Evolutionary conservation across 2,888 invertebrate genomes (phyloP).

Genomic region (Thereva nobilitata): DNA sequence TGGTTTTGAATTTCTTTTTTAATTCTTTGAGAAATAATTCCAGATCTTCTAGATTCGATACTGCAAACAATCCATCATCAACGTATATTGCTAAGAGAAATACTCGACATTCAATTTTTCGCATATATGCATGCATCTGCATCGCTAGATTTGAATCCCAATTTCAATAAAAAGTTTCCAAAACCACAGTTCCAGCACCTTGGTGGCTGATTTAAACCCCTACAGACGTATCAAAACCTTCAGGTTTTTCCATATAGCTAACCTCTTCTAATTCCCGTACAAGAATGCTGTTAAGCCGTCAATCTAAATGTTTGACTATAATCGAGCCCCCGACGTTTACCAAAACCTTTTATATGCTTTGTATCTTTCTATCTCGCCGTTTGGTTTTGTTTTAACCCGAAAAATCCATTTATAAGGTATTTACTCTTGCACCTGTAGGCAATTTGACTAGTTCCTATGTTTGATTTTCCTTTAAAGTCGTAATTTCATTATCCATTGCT

Average conservation of each 20-base stretch:
- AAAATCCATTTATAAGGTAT: constrained; percentile 48
- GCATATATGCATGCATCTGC: too few species aligned
- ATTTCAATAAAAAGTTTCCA: too few species aligned
- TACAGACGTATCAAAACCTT: too few species aligned
- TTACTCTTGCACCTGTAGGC: constrained; percentile 44
- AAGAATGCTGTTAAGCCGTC: constrained; percentile 34
- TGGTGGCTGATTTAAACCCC: too few species aligned
- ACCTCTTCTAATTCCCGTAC: constrained; percentile 36
- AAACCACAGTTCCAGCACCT: too few species aligned
- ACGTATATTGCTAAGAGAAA: too few species aligned
- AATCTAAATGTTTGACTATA: constrained; percentile 42
- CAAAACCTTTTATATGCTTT: constrained; percentile 48
- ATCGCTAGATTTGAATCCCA: too few species aligned
- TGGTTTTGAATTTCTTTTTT: too few species aligned
- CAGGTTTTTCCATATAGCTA: constrained; percentile 39
- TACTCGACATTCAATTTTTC: too few species aligned
- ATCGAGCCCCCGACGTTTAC: constrained; percentile 35
- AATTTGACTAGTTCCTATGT: constrained; percentile 46
- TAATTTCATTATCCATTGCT: constrained; percentile 47
- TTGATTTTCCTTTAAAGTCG: constrained; percentile 47
- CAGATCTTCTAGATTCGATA: too few species aligned
- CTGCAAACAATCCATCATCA: too few species aligned
- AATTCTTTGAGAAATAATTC: too few species aligned
- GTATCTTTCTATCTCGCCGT: constrained; percentile 46
- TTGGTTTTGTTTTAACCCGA: constrained; percentile 45